Conservation (phyloP, 2,888 invertebrate genomes). For the Diogma glabrata region DNA sequence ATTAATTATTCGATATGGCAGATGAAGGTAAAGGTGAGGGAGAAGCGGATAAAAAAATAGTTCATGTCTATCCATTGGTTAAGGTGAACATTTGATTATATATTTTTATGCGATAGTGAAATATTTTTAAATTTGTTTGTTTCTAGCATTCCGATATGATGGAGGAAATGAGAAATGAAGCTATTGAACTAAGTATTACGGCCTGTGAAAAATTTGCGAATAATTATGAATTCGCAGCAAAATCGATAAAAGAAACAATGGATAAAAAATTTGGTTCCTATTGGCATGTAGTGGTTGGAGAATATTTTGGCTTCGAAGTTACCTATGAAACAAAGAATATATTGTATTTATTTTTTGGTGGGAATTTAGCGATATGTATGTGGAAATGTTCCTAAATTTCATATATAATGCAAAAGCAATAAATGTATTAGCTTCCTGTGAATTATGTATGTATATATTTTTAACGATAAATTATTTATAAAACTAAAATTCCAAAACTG, state of each 20-base stretch:
- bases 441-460: no score
- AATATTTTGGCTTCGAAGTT: conserved; percentile 88
- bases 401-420: no score
- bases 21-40: conserved; percentile 30
- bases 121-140: conserved; percentile 1
- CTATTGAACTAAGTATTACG: conserved; percentile 80
- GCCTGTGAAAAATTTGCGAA: conserved; percentile 84
- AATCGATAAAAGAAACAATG: conserved; percentile 86
- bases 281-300: conserved; percentile 93
- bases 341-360: conserved; percentile 82
- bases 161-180: conserved; percentile 84
- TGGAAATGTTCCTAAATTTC: conserved; percentile 78
- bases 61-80: conserved; percentile 73
- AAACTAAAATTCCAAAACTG: no score
- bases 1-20: conserved; percentile 24
- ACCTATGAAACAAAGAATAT: conserved; percentile 82
- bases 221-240: conserved; percentile 84
- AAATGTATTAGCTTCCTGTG: no score
- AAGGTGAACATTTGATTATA: conserved; percentile 45
- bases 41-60: conserved; percentile 47
- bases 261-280: conserved; percentile 92
- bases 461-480: no score
- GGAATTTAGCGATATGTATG: conserved; percentile 75
- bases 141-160: conserved; percentile 79
- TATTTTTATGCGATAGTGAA: conserved; percentile 14